Conservation (phyloP, 1,140 invertebrate genomes). For the Belonocnema kinseyi region DNA sequence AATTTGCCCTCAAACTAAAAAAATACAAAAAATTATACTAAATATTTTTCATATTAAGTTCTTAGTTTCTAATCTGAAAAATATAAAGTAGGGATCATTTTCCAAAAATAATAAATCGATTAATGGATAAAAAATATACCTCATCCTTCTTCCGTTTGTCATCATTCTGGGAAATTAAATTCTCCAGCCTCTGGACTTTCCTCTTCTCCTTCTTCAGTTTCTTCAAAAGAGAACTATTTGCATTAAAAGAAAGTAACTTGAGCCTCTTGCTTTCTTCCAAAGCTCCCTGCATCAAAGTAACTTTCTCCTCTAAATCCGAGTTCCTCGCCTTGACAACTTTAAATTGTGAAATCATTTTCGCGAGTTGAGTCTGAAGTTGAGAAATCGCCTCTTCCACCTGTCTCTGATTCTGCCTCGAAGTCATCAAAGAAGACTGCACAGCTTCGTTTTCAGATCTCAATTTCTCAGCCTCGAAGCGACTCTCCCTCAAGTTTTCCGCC, state of each 20-base stretch:
- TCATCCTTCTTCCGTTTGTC: not conserved
- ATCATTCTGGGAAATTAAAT: conserved; percentile 45
- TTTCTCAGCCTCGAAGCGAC: conserved; percentile 49
- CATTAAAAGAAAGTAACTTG: conserved; percentile 53
- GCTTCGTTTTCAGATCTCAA: conserved; percentile 58
- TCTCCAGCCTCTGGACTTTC: conserved; percentile 51
- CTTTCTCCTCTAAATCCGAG: conserved; percentile 58
- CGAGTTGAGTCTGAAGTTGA: conserved; percentile 59
- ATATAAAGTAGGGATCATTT: not conserved
- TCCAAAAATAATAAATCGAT: not conserved
- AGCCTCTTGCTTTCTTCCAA: conserved; percentile 59
- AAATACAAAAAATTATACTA: no score
- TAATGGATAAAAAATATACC: conserved; percentile 34
- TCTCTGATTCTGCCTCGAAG: conserved; percentile 60
- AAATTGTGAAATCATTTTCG: conserved; percentile 65
- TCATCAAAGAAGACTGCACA: conserved; percentile 52
- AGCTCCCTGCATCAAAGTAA: conserved; percentile 55
- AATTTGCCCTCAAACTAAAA: no score
- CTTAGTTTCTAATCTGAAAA: no score
- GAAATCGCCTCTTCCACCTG: conserved; percentile 64
- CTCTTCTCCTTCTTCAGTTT: conserved; percentile 58
- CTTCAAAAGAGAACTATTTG: conserved; percentile 54
- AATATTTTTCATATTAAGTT: no score
- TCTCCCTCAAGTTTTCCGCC: conserved; percentile 36
- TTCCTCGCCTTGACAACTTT: conserved; percentile 64